phyloP scores from a whole-genome alignment of 1,140 invertebrate genomes.

The Neodiprion pinetum region DNA sequence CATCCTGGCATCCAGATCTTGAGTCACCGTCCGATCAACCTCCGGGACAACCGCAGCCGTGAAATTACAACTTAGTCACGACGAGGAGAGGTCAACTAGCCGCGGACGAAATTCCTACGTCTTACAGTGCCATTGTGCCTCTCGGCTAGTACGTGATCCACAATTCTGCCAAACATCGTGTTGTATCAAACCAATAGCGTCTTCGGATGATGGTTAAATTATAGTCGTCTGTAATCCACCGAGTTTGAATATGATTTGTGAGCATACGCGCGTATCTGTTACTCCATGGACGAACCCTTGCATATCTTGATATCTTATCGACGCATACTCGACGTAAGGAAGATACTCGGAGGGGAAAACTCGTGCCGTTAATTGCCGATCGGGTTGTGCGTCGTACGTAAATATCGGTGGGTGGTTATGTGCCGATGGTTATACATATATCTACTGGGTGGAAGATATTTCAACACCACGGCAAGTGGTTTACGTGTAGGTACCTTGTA shows the following conservation, averaged over 20 bases:
- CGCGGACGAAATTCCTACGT: slow-evolving; percentile 4
- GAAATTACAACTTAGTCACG: slow-evolving; percentile 28
- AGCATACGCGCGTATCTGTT: too few species aligned
- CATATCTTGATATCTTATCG: too few species aligned
- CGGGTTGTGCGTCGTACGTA: too few species aligned
- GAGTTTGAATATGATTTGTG: too few species aligned
- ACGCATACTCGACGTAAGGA: too few species aligned
- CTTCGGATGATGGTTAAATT: too few species aligned
- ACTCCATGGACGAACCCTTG: too few species aligned
- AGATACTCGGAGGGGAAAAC: too few species aligned
- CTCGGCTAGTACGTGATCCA: background rate
- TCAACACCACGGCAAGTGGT: background rate
- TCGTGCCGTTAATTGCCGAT: too few species aligned
- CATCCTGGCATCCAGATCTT: slow-evolving; percentile 2
- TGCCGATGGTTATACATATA: too few species aligned
- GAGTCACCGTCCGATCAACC: background rate
- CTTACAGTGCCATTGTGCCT: background rate
- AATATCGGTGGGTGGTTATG: too few species aligned
- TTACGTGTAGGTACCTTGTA: background rate
- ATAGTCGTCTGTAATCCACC: too few species aligned
- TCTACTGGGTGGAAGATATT: background rate
- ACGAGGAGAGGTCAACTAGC: slow-evolving; percentile 13
- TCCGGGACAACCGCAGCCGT: slow-evolving; percentile 11
- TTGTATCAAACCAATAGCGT: background rate
- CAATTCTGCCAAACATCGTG: background rate